Conservation (phyloP, 2,797 vertebrate species). For the Falco cherrug region DNA sequence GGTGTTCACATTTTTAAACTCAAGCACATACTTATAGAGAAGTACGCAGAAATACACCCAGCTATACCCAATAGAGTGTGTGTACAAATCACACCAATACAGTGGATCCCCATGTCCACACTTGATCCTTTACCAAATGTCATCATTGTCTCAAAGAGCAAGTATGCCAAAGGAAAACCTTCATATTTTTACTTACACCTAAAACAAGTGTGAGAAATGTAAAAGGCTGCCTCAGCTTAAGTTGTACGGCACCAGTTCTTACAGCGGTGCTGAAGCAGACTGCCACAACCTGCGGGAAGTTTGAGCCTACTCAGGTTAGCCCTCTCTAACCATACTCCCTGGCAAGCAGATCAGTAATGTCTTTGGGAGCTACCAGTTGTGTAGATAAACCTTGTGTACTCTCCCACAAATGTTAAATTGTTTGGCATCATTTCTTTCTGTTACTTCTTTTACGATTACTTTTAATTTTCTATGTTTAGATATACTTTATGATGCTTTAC, state of each 20-base stretch:
- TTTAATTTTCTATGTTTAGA: neutral
- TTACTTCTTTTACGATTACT: neutral
- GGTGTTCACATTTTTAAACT: neutral
- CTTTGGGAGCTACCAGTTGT: neutral
- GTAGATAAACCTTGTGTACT: neutral
- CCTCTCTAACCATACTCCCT: neutral
- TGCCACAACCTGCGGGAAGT: rapidly evolving
- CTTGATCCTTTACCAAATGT: neutral
- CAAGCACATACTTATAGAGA: neutral
- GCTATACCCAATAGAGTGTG: neutral
- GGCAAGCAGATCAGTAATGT: neutral
- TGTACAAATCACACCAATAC: neutral
- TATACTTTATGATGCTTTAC: neutral
- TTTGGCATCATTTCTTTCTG: neutral
- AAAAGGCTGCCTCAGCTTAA: neutral
- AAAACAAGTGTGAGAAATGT: neutral
- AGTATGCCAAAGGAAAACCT: neutral
- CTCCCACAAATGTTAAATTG: neutral
- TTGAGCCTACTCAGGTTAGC: neutral
- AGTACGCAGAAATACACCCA: neutral
- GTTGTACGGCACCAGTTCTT: neutral
- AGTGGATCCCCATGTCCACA: neutral
- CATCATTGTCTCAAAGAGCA: neutral
- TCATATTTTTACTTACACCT: neutral
- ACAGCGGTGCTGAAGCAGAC: neutral